Conservation (phyloP, 2,797 vertebrate genomes). For the Malacoctenus gilli region DNA sequence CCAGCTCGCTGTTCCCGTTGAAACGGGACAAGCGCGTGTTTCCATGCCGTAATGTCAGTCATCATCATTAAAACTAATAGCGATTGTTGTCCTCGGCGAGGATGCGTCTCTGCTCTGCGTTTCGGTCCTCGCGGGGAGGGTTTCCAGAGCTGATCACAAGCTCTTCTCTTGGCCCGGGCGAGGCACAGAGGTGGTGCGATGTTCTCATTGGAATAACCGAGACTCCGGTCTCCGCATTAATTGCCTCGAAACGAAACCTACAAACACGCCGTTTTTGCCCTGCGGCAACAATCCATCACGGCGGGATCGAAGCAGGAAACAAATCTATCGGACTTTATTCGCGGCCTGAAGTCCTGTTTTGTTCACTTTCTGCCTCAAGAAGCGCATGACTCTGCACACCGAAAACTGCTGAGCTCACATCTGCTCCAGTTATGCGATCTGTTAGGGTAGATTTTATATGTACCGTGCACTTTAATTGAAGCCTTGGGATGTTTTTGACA, state of each 20-base stretch:
- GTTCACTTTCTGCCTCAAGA: slow-evolving; percentile 8
- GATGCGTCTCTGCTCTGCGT: slow-evolving; percentile 8
- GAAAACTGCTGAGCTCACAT: slow-evolving; percentile 20
- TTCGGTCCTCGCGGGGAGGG: slow-evolving; percentile 4
- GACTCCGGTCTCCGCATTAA: slow-evolving; percentile 31
- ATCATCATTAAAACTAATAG: slow-evolving; percentile 38
- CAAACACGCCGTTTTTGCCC: slow-evolving; percentile 23
- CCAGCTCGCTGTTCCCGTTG: slow-evolving; percentile 22
- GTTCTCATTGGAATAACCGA: slow-evolving; percentile 26
- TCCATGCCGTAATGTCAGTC: slow-evolving; percentile 32
- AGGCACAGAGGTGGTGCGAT: slow-evolving; percentile 17
- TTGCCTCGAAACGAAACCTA: slow-evolving; percentile 37
- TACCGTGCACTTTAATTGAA: slow-evolving; percentile 23
- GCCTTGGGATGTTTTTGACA: slow-evolving; percentile 18
- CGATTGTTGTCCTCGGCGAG: slow-evolving; percentile 16
- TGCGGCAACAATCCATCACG: slow-evolving; percentile 35
- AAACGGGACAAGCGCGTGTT: slow-evolving; percentile 25
- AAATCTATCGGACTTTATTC: slow-evolving; percentile 31
- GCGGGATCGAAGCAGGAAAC: slow-evolving; percentile 24
- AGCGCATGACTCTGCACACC: slow-evolving; percentile 15
- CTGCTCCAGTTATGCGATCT: slow-evolving; percentile 7
- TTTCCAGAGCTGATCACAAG: slow-evolving; percentile 22
- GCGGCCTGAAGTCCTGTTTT: slow-evolving; percentile 12
- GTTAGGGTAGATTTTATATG: slow-evolving; percentile 10
- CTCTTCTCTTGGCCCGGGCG: slow-evolving; percentile 5